Conservation (phyloP, 2,797 vertebrate species). For the Squalus acanthias region DNA sequence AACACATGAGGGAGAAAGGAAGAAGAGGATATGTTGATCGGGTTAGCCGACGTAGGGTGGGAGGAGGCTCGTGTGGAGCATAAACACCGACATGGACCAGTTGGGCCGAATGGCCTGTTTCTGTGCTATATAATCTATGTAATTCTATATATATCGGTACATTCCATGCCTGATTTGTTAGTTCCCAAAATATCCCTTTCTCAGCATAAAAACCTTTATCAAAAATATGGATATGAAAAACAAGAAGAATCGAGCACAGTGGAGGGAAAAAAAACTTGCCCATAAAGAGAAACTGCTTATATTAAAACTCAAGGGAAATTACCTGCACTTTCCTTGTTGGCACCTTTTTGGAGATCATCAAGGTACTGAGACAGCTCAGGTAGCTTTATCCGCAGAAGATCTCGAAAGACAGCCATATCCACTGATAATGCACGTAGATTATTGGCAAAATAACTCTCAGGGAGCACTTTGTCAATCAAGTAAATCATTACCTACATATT, state of each 20-base stretch:
- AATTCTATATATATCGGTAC: neutral
- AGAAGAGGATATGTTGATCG: no score
- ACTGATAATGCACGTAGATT: constrained; percentile 91
- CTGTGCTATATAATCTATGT: neutral
- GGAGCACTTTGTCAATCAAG: constrained; percentile 95
- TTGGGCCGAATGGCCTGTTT: neutral
- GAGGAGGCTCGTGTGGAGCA: neutral
- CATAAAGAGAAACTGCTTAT: neutral
- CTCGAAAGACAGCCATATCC: constrained; percentile 98
- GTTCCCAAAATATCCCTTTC: neutral
- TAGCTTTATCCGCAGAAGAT: constrained; percentile 84
- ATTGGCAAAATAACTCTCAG: constrained; percentile 97
- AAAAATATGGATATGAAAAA: neutral
- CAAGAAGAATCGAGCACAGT: neutral
- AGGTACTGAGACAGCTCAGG: constrained; percentile 89
- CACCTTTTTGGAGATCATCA: constrained; percentile 81
- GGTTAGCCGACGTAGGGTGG: no score
- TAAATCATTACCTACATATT: constrained; percentile 90
- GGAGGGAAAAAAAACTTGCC: neutral
- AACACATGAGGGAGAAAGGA: no score
- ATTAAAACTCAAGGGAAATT: constrained; percentile 37
- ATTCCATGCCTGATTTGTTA: neutral
- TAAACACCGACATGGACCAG: neutral
- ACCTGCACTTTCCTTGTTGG: constrained; percentile 91
- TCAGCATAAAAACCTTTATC: neutral